Conservation (phyloP, 2,797 vertebrate species). For the Chromobotia macracanthus region DNA sequence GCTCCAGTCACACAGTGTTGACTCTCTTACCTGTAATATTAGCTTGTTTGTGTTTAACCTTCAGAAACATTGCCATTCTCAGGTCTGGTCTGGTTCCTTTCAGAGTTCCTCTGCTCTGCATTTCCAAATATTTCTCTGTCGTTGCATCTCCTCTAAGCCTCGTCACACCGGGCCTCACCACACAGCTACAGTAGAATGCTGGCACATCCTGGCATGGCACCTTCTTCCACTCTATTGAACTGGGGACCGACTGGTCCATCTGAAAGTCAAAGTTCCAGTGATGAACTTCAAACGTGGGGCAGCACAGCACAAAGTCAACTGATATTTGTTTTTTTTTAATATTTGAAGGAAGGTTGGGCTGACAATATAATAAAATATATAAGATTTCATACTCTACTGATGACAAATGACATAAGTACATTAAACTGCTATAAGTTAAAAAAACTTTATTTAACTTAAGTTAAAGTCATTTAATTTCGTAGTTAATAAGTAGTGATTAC, state of each 20-base stretch:
- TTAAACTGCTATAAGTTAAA: no score
- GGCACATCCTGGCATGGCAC: slow-evolving; percentile 75
- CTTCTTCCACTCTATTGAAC: slow-evolving; percentile 78
- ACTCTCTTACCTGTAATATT: slow-evolving; percentile 75
- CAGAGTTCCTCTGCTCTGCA: slow-evolving; percentile 67
- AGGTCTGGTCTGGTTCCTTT: slow-evolving; percentile 50
- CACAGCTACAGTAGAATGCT: slow-evolving; percentile 75
- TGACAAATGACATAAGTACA: no score
- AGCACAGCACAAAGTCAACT: no score
- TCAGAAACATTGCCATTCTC: slow-evolving; percentile 20
- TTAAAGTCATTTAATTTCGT: no score
- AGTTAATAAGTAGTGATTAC: no score
- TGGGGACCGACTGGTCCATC: slow-evolving; percentile 60
- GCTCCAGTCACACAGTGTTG: no score
- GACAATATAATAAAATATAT: no score
- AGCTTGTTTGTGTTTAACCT: slow-evolving; percentile 71
- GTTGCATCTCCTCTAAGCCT: slow-evolving; percentile 50
- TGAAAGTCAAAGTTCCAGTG: slow-evolving; percentile 84
- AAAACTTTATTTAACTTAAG: no score
- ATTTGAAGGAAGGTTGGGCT: no score
- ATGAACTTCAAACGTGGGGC: no score
- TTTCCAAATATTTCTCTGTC: slow-evolving; percentile 72
- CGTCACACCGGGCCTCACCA: slow-evolving; percentile 47
- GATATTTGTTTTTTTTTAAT: no score
- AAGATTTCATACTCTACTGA: no score